Conservation (phyloP, 1,140 invertebrate species). For the Saccostrea cuccullata region DNA sequence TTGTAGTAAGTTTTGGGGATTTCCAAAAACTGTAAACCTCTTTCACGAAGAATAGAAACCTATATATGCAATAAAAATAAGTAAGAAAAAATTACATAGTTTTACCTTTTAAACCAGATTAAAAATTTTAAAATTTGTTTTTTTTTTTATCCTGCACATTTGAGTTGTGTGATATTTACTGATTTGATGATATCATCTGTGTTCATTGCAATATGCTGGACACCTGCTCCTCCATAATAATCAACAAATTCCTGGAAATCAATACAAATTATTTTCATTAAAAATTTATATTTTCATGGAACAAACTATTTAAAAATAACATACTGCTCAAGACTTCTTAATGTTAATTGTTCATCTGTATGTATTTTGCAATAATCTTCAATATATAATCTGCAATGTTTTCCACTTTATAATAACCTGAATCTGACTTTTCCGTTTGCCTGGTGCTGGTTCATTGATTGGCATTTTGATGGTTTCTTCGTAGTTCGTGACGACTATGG, state of each 20-base stretch:
- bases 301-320: too few species aligned
- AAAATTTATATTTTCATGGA: too few species aligned
- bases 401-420: constrained; percentile 72
- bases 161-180: constrained; percentile 81
- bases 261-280: neutral
- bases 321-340: too few species aligned
- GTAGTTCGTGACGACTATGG: constrained; percentile 97
- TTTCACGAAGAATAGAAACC: constrained; percentile 88
- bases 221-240: constrained; percentile 97
- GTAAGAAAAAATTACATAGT: neutral
- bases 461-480: constrained; percentile 99
- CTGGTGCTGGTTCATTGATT: constrained; percentile 98
- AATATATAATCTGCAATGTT: too few species aligned
- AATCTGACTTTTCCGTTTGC: constrained; percentile 98
- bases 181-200: constrained; percentile 93
- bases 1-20: constrained; percentile 96
- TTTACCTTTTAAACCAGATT: neutral
- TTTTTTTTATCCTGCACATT: too few species aligned
- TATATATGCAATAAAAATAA: constrained; percentile 73
- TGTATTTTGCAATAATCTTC: too few species aligned
- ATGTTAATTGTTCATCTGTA: too few species aligned
- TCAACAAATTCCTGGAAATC: constrained; percentile 94
- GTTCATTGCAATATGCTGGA: constrained; percentile 98
- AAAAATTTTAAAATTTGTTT: too few species aligned
- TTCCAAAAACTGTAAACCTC: constrained; percentile 94